Evolutionary conservation across 2,797 vertebrate genomes (phyloP).

Genomic region (Siniperca scherzeri): DNA sequence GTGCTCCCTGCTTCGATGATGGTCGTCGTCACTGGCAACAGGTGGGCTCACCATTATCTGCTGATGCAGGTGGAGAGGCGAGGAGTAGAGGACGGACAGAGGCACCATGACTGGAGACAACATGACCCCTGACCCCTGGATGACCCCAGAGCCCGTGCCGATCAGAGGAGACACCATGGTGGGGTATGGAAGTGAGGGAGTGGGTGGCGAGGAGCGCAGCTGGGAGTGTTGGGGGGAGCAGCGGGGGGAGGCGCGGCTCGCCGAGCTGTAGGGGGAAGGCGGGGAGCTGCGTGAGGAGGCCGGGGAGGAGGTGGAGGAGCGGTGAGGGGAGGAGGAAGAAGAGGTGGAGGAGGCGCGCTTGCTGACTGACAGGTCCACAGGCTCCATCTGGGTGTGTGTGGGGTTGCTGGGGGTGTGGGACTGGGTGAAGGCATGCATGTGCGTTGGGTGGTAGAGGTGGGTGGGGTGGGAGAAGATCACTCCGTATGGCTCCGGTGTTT

Average conservation of each 20-base stretch:
- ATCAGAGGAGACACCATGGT: slow-evolving; percentile 87
- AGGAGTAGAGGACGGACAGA: slow-evolving; percentile 91
- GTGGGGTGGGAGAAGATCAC: slow-evolving; percentile 88
- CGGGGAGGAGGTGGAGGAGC: slow-evolving; percentile 84
- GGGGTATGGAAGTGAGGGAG: slow-evolving; percentile 86
- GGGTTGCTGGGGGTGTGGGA: slow-evolving; percentile 85
- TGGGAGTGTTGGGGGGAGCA: slow-evolving; percentile 85
- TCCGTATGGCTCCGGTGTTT: slow-evolving; percentile 87
- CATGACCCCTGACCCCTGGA: slow-evolving; percentile 76
- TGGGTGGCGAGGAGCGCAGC: slow-evolving; percentile 84
- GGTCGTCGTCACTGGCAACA: slow-evolving; percentile 84
- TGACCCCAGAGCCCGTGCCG: slow-evolving; percentile 58
- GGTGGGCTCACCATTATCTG: slow-evolving; percentile 89
- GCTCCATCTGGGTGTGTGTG: slow-evolving; percentile 92
- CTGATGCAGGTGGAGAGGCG: slow-evolving; percentile 90
- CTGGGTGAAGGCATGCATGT: slow-evolving; percentile 74
- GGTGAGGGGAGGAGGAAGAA: slow-evolving; percentile 86
- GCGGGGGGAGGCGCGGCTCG: slow-evolving; percentile 86
- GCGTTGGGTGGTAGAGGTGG: slow-evolving; percentile 67
- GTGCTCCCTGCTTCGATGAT: slow-evolving; percentile 66
- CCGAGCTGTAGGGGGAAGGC: slow-evolving; percentile 69
- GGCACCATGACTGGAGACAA: slow-evolving; percentile 87
- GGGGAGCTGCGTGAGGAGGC: slow-evolving; percentile 86
- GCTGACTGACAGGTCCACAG: slow-evolving; percentile 95
- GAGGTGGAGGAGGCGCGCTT: slow-evolving; percentile 91